These are phyloP conservation scores for Magallana nippona DNA, from an alignment of 2,888 invertebrate species.

Conservation along the genomic window DNA sequence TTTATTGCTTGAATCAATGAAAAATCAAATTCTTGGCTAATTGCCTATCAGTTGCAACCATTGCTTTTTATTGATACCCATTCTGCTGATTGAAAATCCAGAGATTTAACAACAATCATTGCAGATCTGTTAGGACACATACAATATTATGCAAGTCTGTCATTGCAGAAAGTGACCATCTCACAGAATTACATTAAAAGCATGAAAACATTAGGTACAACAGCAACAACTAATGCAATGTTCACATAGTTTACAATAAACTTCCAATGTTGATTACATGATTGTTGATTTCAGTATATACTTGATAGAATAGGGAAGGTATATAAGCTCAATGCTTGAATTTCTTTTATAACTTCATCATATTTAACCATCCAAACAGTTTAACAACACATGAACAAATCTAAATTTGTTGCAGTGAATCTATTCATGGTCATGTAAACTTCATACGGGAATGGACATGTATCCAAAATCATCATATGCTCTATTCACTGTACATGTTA, in stretches of 20 bases:
- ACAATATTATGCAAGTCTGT: too few species aligned
- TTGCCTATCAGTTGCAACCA: slow-evolving; percentile 6
- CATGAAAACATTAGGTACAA: too few species aligned
- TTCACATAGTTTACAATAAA: too few species aligned
- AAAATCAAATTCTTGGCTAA: neutral
- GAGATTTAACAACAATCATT: neutral
- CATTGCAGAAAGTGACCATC: too few species aligned
- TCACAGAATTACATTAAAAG: too few species aligned
- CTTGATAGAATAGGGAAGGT: slow-evolving; percentile 30
- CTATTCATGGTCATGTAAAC: too few species aligned
- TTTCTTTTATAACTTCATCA: neutral
- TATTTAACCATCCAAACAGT: neutral
- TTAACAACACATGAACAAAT: neutral
- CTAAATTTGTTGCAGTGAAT: neutral
- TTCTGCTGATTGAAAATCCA: neutral
- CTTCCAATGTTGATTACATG: neutral
- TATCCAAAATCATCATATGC: too few species aligned
- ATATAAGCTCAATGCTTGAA: neutral
- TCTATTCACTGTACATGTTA: too few species aligned
- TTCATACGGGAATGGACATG: too few species aligned
- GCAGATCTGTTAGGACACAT: too few species aligned
- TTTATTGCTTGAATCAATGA: too few species aligned
- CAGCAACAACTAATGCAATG: too few species aligned
- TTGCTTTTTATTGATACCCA: neutral
- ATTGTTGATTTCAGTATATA: slow-evolving; percentile 25